Conservation (phyloP, 2,113 vertebrate species). For the Neolamprologus ventralis region DNA sequence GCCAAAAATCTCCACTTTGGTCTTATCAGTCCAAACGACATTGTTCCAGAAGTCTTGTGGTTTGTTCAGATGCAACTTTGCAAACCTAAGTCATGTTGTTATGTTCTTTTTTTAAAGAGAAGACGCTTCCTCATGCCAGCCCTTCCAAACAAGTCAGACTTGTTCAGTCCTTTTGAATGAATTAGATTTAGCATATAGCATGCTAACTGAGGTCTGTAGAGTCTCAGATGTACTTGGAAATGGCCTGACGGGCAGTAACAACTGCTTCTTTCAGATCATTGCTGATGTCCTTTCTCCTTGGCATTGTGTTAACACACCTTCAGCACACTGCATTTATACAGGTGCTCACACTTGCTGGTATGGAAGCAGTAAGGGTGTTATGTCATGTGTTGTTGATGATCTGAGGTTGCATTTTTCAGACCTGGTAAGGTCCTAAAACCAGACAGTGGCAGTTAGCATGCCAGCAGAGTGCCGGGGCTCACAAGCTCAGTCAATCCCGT, state of each 20-base stretch:
- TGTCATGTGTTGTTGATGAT: background rate
- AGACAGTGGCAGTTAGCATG: background rate
- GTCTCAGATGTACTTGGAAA: background rate
- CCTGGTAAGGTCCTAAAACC: background rate
- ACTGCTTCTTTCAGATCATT: background rate
- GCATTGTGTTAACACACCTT: background rate
- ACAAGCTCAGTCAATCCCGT: background rate
- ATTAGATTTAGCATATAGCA: background rate
- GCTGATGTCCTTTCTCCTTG: background rate
- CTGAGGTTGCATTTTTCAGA: background rate
- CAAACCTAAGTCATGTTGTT: background rate
- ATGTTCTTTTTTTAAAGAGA: background rate
- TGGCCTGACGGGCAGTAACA: background rate
- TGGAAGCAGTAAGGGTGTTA: background rate
- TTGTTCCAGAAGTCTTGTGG: background rate
- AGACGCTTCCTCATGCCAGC: rapidly evolving
- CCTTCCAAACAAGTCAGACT: background rate
- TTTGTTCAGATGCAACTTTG: background rate
- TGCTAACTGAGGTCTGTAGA: background rate
- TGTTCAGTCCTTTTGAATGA: background rate
- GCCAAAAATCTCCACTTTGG: background rate
- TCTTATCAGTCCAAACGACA: background rate
- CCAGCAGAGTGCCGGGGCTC: background rate
- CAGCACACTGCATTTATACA: background rate
- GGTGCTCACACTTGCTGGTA: background rate